These are phyloP conservation scores for Zosterops pallidus DNA, from an alignment of 2,113 vertebrate species.

Conservation along the genomic window DNA sequence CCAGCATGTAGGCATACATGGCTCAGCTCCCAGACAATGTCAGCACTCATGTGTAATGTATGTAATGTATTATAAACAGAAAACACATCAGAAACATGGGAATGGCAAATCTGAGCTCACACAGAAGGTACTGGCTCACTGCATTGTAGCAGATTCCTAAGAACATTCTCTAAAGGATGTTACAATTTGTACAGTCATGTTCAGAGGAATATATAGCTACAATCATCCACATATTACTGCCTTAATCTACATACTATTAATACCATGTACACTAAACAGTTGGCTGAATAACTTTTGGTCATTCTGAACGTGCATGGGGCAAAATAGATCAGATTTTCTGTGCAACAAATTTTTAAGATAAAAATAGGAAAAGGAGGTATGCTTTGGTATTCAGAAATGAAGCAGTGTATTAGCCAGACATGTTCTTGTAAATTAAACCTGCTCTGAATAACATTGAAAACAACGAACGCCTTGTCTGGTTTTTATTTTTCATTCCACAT, in stretches of 20 bases:
- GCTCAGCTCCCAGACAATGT: not conserved
- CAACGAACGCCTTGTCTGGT: not conserved
- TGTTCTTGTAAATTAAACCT: not conserved
- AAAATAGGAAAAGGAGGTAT: not conserved
- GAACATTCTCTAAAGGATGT: not conserved
- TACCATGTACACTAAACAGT: not conserved
- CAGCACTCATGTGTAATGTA: not conserved
- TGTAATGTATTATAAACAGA: not conserved
- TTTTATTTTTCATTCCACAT: not conserved
- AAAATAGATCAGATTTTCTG: not conserved
- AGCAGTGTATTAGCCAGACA: not conserved
- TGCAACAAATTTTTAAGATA: not conserved
- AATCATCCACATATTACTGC: not conserved
- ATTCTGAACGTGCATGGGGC: not conserved
- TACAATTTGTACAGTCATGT: not conserved
- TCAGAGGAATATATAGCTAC: not conserved
- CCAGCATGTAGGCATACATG: not conserved
- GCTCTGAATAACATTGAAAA: not conserved
- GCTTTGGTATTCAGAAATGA: not conserved
- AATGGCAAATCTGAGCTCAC: not conserved
- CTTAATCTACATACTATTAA: not conserved
- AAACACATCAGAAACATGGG: not conserved
- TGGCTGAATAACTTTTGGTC: not conserved
- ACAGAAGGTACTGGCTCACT: not conserved
- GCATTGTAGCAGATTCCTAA: not conserved